Base-by-base conservation (phyloP, 2,797 vertebrate genomes). In the Poeciliopsis paucimaculata region DNA sequence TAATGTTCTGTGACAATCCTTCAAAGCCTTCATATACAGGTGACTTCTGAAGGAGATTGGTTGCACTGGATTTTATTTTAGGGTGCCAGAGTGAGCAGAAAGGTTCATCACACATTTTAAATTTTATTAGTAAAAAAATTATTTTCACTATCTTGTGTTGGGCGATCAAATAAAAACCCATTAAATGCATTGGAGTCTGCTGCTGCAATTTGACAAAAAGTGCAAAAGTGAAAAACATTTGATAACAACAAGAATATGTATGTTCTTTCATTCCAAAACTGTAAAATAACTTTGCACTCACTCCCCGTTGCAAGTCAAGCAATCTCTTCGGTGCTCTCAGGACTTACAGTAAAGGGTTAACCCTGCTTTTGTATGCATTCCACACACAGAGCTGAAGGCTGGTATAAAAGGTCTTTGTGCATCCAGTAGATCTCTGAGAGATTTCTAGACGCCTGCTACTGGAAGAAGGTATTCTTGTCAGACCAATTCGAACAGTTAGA, bases 401-500 rank as follows among this genome's bases (percentile, higher is more conserved):
- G 80, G 77, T 66, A 84, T 86, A 80, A 90, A 84, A 86, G 70
- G 72, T 87, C 77, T 86, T 87, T 78, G 77, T 82, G 53, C 81
- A 86, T 46, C 43, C n/a, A 72, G 26, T 28, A 72, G 68, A 45
- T 51, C 77, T 77, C 46, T 51, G 72, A 80, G 68, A 78, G 66
- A 84, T 71, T 70, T 80, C 80, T 78, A 51, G 74, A 75, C 47
- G 49, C 73, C 46, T 66, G 51, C 62, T 76, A 68, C 71, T 87
- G 81, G 90, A 94, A 87, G 86, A 86, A 86, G 72, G 73, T 80
- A 71, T 94, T 95, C 92, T 90, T 89, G 93, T 95, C 82, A 60
- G 75, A 45, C 76, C 28, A 70, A 80, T 82, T 81, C 34, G 73
- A 77, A 78, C 81, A 78, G 78, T 76, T 75, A 11, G 64, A 66